These are phyloP conservation scores for Onychorhynchus coronatus DNA, from an alignment of 2,113 vertebrate species.

Conservation along the genomic window DNA sequence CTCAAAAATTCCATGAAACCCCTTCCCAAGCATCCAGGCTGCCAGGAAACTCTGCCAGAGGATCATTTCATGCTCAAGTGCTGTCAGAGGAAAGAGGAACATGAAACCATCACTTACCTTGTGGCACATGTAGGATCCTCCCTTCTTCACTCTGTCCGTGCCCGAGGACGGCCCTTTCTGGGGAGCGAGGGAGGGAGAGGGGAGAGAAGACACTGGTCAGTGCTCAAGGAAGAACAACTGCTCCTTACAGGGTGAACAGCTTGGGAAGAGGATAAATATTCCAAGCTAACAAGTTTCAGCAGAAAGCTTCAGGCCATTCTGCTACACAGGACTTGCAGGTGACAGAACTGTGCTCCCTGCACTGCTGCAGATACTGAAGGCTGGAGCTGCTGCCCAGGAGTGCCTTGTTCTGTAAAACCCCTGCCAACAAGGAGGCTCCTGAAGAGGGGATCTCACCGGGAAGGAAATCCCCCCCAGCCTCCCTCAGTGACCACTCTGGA, in stretches of 20 bases:
- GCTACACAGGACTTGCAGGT: background rate
- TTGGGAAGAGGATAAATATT: background rate
- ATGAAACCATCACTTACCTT: constrained; percentile 74
- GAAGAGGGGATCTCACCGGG: background rate
- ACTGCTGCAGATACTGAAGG: background rate
- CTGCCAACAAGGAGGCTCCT: fast-evolving
- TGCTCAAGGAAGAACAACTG: background rate
- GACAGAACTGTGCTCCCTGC: background rate
- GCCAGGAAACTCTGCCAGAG: background rate
- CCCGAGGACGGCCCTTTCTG: constrained; percentile 87
- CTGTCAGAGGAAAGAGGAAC: background rate
- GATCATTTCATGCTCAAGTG: background rate
- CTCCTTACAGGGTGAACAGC: background rate
- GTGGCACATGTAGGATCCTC: constrained; percentile 98
- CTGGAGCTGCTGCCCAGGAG: background rate
- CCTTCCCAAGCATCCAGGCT: background rate
- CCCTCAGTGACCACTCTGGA: background rate
- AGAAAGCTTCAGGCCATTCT: background rate
- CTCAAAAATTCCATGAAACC: background rate
- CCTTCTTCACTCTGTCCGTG: constrained; percentile 92
- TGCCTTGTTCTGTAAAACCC: background rate
- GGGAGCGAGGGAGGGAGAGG: background rate
- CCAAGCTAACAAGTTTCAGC: background rate
- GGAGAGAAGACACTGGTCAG: background rate
- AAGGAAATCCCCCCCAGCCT: background rate